Percentiles rank a stretch among this genome's conserved stretches.
Evolutionary conservation across 2,797 vertebrate species (phyloP).

Genomic region (Pangasius djambal): DNA sequence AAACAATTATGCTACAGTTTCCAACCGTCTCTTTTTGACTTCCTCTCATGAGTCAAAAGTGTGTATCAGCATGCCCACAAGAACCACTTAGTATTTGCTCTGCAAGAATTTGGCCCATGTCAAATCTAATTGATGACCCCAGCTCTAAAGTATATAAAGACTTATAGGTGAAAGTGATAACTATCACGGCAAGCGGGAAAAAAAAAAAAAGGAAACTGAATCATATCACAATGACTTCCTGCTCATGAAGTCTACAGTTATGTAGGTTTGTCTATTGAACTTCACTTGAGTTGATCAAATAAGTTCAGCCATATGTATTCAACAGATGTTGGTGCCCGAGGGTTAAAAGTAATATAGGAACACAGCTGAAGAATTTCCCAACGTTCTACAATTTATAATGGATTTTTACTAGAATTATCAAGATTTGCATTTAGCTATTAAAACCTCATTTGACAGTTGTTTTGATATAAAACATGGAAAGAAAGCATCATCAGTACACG

Average conservation of each 20-base stretch:
- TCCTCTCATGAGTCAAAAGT: conserved; percentile 1
- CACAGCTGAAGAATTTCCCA: too few relatives aligned
- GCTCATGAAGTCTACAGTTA: background rate
- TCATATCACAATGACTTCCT: background rate
- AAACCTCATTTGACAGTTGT: too few relatives aligned
- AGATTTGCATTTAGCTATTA: too few relatives aligned
- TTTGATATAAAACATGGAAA: too few relatives aligned
- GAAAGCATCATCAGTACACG: too few relatives aligned
- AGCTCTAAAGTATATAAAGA: background rate
- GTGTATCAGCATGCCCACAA: background rate
- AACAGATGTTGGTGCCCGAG: too few relatives aligned
- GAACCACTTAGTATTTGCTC: background rate
- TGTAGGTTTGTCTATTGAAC: background rate
- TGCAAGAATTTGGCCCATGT: background rate
- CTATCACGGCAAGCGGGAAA: background rate
- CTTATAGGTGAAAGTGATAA: background rate
- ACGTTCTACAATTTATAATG: too few relatives aligned
- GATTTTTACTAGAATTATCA: too few relatives aligned
- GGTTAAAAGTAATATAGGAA: too few relatives aligned
- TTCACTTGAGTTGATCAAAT: background rate
- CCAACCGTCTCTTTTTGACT: background rate
- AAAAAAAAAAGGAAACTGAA: background rate
- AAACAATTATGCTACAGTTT: background rate
- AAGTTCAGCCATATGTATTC: too few relatives aligned
- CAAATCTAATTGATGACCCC: background rate